Evolutionary conservation across 2,797 vertebrate genomes (phyloP), one percentile per base, ranked within the genome.

Genomic region (Zenarchopterus dispar): DNA sequence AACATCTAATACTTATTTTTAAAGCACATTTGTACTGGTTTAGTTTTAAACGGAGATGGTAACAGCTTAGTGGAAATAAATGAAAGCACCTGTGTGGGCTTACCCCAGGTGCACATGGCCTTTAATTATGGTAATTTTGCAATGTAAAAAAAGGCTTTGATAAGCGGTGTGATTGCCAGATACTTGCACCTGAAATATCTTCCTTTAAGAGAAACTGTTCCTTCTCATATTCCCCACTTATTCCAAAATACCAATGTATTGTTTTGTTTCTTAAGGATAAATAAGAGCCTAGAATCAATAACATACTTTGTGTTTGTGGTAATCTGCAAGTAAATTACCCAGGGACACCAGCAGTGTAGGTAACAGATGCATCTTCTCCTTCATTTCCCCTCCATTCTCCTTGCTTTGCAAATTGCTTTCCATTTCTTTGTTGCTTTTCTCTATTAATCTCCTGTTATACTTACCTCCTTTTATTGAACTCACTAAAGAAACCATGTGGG

Each of bases 261-360:
- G 43, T 59, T 49, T 49, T 46, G 36, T 49, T 75, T 70, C 8
- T 61, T 51, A 85, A 88, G 91, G 75, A 84, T 89, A 87, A 67
- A 90, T 71, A 66, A 84, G 87, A 78, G 89, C 47, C 16, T n/a
- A 33, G 64, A 91, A 93, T 94, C 93, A 90, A 93, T 94, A 91
- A 56, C 56, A 9, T 82, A 10, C 21, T 23, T 47, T 6, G n/a
- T 19, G 19, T 45, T 45, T 19, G 89, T 83, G 91, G 62, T 62
- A 88, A 92, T 84, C 54, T 78, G 62, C 44, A 62, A 56, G 57
- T 59, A 58, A 50, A 88, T 88, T 77, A 85, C 62, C 71, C 60
- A 77, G 39, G 77, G 39, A 51, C 44, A 52, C 16, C 74, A 54
- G 61, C 44, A 49, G 42, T 60, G 68, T 66, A 41, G 50, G 51